Base-by-base conservation (phyloP, 2,113 vertebrate species). In the Xenopus borealis region DNA sequence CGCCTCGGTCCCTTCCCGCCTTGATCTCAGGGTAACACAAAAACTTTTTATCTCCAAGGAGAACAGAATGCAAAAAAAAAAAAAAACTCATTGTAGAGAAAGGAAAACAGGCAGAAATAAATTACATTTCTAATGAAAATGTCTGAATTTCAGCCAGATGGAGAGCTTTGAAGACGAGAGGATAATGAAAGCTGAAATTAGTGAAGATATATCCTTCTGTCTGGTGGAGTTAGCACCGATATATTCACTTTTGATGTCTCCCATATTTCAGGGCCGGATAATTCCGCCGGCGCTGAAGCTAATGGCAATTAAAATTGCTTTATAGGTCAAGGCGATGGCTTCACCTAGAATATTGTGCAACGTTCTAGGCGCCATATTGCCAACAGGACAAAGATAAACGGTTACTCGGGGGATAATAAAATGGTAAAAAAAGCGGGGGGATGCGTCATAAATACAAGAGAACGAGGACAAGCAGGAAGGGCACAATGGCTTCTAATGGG, bases 81-180 rank as follows among this genome's bases (percentile, higher is more conserved):
- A 3, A 27, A 27, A 67, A 62, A 75, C 47, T 13, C n/a, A 20
- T 10, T 46, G 53, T 50, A n/a, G 53, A 55, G 8, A 55, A 55
- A 20, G 27, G 12, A 45, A 70, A 40, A 13, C 4, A 67, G 64
- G 66, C 64, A 62, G 45, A 58, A 69, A 75, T 75, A 75, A 75
- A 75, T 75, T 69, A 69, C 57, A 69, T 62, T 75, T 62, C 72
- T 75, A 75, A 75, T 75, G 72, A 69, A 75, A 75, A 68, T 62
- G 66, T 75, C 72, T 75, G 65, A 59, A 69, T 75, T 75, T 52
- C 44, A 62, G 72, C 55, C 53, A 59, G 72, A 61, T 61, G 45
- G 45, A 69, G 72, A 40, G 66, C 65, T 75, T 75, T 69, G 66
- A 75, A 75, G 72, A 67, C n/a, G 45, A 62, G 57, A 75, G 66